Base-by-base conservation (phyloP, 2,797 vertebrate species). In the Pseudocheirus occidentalis region DNA sequence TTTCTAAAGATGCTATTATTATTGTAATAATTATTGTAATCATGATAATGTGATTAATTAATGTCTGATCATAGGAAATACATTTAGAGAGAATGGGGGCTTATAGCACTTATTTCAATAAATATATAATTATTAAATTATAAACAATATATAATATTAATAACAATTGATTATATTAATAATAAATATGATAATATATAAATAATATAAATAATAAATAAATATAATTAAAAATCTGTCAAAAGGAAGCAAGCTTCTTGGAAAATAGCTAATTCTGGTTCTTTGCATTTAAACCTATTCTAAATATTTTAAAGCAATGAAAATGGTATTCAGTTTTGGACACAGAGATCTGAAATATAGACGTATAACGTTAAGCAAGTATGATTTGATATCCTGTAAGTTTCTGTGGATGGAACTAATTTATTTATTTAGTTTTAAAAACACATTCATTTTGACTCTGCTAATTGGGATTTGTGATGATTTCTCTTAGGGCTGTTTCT, bases 401-500 rank as follows among this genome's bases (percentile, higher is more conserved):
- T 46, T 91, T 91, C 81, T 59, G 57, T 81, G 50, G 90, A 12
- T 57, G 40, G 52, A 4, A 58, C 40, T 55, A 0, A 55, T 57
- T 66, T 93, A 50, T 52, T 73, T 5, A 40, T 58, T 58, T 58
- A 28, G 31, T 59, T 62, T 57, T 57, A 73, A 81, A 66, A 73
- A 93, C 13, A 54, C 93, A 54, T 93, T 92, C 54, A 95, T 81
- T 92, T 46, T 4, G 3, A 52, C 92, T 90, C 93, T 24, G 0
- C 16, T 94, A 90, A 87, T 81, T 57, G 55, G 93, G 16, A 21
- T 96, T 96, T 94, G 91, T 87, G 55, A 87, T 94, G 11, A 27
- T 27, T 81, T 81, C 40, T 87, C 4, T 87, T 94, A 55, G 54
- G 93, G 94, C 9, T 46, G 91, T 29, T 94, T 53, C 55, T 34